Evolutionary conservation across 2,797 vertebrate species (phyloP).

Genomic region (Falco berigora): DNA sequence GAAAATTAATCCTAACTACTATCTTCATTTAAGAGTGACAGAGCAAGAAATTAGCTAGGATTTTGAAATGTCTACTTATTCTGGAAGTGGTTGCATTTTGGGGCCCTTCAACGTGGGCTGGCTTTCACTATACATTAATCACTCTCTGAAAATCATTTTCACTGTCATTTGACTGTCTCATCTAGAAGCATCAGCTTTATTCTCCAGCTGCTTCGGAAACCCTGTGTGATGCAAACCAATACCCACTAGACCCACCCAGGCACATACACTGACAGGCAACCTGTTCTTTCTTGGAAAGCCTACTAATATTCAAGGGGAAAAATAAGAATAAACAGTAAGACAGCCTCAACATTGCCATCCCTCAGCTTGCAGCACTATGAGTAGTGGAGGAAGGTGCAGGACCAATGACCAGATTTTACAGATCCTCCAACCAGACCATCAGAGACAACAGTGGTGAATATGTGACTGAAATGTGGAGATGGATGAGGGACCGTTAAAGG

Average conservation of each 20-base stretch:
- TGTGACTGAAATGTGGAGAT: neutral
- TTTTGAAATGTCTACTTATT: neutral
- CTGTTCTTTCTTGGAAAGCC: neutral
- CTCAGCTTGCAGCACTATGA: neutral
- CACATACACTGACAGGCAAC: neutral
- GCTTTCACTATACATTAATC: neutral
- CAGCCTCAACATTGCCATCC: neutral
- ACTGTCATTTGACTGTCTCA: neutral
- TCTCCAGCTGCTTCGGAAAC: neutral
- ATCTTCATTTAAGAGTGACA: neutral
- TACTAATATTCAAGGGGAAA: neutral
- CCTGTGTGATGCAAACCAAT: neutral
- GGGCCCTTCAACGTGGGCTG: neutral
- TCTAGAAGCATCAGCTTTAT: neutral
- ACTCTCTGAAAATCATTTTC: neutral
- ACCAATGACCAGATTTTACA: neutral
- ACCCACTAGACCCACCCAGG: neutral
- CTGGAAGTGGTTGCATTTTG: neutral
- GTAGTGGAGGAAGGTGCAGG: neutral
- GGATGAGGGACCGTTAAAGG: neutral
- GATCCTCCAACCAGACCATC: neutral
- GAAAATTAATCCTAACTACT: neutral
- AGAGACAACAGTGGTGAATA: neutral
- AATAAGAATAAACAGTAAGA: neutral
- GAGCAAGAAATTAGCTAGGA: neutral